Conservation (phyloP, 2,888 invertebrate genomes). For the Lysandra bellargus region DNA sequence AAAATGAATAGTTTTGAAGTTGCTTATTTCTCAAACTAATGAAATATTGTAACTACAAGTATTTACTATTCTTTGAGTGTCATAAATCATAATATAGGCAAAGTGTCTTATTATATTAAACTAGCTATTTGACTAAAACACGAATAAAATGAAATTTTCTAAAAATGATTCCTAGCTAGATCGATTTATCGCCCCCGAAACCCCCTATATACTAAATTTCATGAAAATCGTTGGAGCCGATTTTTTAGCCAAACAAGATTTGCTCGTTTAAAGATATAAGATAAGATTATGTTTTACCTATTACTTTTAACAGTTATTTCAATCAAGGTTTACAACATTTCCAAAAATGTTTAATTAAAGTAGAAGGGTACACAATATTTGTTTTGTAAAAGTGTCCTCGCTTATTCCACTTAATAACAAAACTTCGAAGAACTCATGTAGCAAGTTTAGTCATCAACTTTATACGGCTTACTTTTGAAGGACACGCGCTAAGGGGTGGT, state of each 20-base stretch:
- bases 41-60: no score
- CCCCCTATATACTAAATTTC: no score
- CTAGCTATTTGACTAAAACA: no score
- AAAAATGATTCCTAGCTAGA: no score
- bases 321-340: background rate
- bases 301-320: background rate
- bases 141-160: no score
- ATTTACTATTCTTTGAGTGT: background rate
- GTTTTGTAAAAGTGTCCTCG: background rate
- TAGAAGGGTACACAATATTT: background rate
- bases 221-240: no score
- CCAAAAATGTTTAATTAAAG: background rate
- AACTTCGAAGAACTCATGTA: constrained; percentile 9
- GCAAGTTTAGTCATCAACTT: constrained; percentile 1
- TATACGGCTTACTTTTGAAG: constrained; percentile 1
- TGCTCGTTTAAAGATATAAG: no score
- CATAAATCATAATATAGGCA: no score
- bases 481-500: background rate
- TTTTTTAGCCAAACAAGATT: no score
- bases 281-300: background rate
- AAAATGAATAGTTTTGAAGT: background rate
- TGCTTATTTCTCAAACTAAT: background rate
- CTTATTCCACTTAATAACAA: constrained; percentile 12
- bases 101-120: no score
- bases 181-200: no score